These are phyloP conservation scores for Hoplodrina blanda DNA, from an alignment of 2,888 invertebrate species.

Conservation along the genomic window DNA sequence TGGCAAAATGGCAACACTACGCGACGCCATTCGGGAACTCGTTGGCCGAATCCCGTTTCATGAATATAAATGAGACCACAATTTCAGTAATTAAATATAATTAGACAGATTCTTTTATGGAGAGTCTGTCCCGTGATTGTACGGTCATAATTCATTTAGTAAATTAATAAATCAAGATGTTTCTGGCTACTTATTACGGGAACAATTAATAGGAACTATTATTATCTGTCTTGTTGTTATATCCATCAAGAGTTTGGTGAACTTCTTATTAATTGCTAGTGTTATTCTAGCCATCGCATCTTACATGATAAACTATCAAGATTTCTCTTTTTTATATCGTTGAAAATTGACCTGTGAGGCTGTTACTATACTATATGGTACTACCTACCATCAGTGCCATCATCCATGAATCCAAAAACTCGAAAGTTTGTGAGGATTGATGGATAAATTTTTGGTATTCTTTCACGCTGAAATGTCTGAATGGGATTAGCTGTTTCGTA, in stretches of 20 bases:
- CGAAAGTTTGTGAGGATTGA: no score
- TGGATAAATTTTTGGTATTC: no score
- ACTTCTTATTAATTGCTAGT: conserved; percentile 18
- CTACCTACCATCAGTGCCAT: no score
- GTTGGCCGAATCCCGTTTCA: conserved; percentile 36
- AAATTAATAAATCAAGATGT: conserved; percentile 36
- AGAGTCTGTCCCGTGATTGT: conserved; percentile 25
- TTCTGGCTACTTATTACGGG: conserved; percentile 6
- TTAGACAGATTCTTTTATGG: conserved; percentile 41
- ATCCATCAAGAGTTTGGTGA: conserved; percentile 26
- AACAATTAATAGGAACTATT: conserved; percentile 33
- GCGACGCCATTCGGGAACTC: conserved; percentile 52
- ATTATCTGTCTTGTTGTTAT: conserved; percentile 9
- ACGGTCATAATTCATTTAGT: conserved; percentile 44
- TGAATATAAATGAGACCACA: conserved; percentile 63
- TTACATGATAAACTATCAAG: background rate
- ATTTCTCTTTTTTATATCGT: background rate
- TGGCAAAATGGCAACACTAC: conserved; percentile 68
- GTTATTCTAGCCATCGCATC: background rate
- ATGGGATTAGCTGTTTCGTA: no score
- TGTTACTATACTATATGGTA: no score
- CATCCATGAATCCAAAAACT: no score
- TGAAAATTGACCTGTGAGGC: background rate
- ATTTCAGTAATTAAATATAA: conserved; percentile 60
- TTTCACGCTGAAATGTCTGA: no score